A percentile compares a stretch with the other conserved stretches of the same genome.
Conservation (phyloP, 1,140 invertebrate genomes). For the Heliothis virescens region DNA sequence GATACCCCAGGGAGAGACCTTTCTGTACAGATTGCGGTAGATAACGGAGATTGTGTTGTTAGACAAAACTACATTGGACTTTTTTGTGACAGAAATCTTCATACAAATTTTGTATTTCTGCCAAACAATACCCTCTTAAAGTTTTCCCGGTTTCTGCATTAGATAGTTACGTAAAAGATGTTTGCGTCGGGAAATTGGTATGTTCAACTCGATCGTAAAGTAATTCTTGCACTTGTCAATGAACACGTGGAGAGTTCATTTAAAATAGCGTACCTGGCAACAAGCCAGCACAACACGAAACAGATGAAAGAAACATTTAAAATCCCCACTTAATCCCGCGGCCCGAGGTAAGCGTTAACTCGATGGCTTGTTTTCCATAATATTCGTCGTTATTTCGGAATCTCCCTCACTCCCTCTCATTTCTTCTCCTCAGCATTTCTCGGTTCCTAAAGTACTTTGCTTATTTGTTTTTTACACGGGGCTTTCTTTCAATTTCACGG, state of each 20-base stretch:
- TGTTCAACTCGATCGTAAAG: no score
- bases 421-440: neutral
- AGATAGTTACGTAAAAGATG: no score
- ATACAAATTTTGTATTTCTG: neutral
- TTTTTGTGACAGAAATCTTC: neutral
- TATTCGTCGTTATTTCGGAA: neutral
- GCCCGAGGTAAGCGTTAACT: neutral
- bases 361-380: slow-evolving; percentile 4
- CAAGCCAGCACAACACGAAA: neutral
- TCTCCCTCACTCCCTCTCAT: neutral
- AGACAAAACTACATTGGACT: neutral
- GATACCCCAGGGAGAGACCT: slow-evolving; percentile 14
- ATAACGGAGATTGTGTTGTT: slow-evolving; percentile 6
- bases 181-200: no score
- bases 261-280: slow-evolving; percentile 28
- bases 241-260: slow-evolving; percentile 14
- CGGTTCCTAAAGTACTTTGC: slow-evolving; percentile 35
- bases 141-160: no score
- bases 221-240: slow-evolving; percentile 21
- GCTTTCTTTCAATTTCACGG: slow-evolving; percentile 78
- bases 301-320: slow-evolving; percentile 6
- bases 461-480: slow-evolving; percentile 63
- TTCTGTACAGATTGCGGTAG: slow-evolving; percentile 1
- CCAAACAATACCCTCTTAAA: no score
- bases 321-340: neutral